Evolutionary conservation across 2,888 invertebrate species (phyloP), one percentile per base, ranked within the genome.

Genomic region (Stenodema calcarata): DNA sequence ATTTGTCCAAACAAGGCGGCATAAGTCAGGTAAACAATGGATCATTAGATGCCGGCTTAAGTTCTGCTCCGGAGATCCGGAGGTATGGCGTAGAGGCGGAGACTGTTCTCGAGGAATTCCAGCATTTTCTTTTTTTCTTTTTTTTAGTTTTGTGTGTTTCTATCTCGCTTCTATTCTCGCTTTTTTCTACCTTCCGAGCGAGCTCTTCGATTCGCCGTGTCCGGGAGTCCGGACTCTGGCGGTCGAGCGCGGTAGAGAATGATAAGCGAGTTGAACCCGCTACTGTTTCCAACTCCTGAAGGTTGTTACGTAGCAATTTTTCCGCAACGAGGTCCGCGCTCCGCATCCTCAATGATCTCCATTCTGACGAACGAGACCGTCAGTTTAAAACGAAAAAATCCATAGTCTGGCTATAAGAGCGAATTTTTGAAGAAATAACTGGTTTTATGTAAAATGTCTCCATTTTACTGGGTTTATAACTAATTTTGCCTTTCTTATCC

Each of bases 1-100:
- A 85, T 85, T 85, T 85, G 85, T 85, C 85, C 78, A 85, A 85
- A 85, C 85, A 84, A 84, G 83, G 73, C 70, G 83, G 83, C 83
- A 84, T 84, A 84, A 84, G 85, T 85, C 85, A 85, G 30, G 85
- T 54, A 78, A 85, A 85, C 85, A 85, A 85, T 76, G 85, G 85
- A 75, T 85, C 85, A 85, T 85, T 85, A 85, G 82, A 82, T 82
- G 69, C 70, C 82, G 69, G 27, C 62, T 82, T 42, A 42, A 44
- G 78, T 18, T 70, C 70, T 30, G 70, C 70, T 73, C 35, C 35
- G 62, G 62, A 62, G 62, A 62, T 23, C 62, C 12, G 54, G 62
- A 62, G 62, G 23, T 62, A 62, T 62, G 62, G 62, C 62, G 62
- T 23, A 62, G 62, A 23, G 62, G 62, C 62, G 62, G 62, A 18